Evolutionary conservation across 1,140 invertebrate genomes (phyloP), one percentile per base, ranked within the genome.

Genomic region (Lepidurus arcticus): DNA sequence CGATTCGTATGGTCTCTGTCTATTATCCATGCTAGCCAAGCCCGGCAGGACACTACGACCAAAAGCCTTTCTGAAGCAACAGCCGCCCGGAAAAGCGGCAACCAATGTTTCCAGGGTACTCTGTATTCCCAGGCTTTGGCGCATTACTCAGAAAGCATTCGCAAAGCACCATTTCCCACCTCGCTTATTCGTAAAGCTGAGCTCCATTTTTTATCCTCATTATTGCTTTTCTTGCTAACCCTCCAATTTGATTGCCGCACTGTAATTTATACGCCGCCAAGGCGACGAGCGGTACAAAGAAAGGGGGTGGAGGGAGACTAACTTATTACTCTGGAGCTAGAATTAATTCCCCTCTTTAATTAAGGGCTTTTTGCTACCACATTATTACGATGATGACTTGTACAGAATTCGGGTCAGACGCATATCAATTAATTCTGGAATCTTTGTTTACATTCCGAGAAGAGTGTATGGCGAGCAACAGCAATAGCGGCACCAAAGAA

Each of bases 1-100:
- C 77, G 76, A 1, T 82, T 81, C 79, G 80, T 84, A 16, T 82
- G 82, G 53, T 78, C 80, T 34, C 78, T 84, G 13, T 80, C 81
- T 21, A 79, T 81, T 24, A 80, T 83, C 16, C 80, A 85, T 47
- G 81, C 82, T 7, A 80, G 85, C 73, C 74, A 81, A 3, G 24
- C 53, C 10, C 73, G 42, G 11, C 42, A 45, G 43, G 73, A 75
- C 13, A 73, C 44, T 6, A 44, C 73, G 44, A 13, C 9, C 6
- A 73, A 43, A 44, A 65, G 53, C 21, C 53, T 65, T 65, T 65
- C 53, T 21, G 53, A 13, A 11, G 53, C 53, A 9, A 65, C 53
- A 9, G 3, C 53, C 53, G 53, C 53, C 53, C 53, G 53, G 53
- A 65, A 65, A 65, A 21, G 10, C 53, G 53, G 53, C 53, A 65